Percentiles rank a stretch among this genome's conserved stretches.
phyloP scores from a whole-genome alignment of 1,140 invertebrate genomes.

The Drosophila quadrilineata region DNA sequence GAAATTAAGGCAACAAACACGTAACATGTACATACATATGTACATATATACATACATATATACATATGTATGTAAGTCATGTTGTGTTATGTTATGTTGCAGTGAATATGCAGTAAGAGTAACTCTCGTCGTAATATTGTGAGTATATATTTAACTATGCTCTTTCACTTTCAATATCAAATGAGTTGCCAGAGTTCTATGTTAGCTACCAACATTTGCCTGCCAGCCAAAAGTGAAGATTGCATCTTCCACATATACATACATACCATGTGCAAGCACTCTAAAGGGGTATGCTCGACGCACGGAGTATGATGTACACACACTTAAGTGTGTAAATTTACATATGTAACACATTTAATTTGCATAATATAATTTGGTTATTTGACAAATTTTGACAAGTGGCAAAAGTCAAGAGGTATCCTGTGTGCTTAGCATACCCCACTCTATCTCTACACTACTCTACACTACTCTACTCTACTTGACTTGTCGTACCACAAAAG shows the following conservation, averaged over 20 bases:
- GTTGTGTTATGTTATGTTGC: too few species aligned
- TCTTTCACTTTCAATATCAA: conserved; percentile 77
- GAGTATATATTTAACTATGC: conserved; percentile 68
- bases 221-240: conserved; percentile 54
- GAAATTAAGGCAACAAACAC: conserved; percentile 70
- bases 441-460: neutral
- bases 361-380: too few species aligned
- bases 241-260: conserved; percentile 65
- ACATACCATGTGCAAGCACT: too few species aligned
- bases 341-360: neutral
- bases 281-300: too few species aligned
- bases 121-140: conserved; percentile 15
- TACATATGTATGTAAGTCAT: too few species aligned
- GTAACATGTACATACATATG: too few species aligned
- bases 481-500: conserved; percentile 33
- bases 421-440: neutral
- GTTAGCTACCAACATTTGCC: conserved; percentile 70
- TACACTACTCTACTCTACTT: too few species aligned
- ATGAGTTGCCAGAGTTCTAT: conserved; percentile 68
- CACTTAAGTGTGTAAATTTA: too few species aligned
- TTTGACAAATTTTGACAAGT: too few species aligned
- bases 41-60: too few species aligned
- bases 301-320: too few species aligned
- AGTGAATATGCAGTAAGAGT: conserved; percentile 22
- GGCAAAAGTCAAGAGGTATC: conserved; percentile 41